phyloP scores from a whole-genome alignment of 2,797 vertebrate genomes.

The Saguinus oedipus region DNA sequence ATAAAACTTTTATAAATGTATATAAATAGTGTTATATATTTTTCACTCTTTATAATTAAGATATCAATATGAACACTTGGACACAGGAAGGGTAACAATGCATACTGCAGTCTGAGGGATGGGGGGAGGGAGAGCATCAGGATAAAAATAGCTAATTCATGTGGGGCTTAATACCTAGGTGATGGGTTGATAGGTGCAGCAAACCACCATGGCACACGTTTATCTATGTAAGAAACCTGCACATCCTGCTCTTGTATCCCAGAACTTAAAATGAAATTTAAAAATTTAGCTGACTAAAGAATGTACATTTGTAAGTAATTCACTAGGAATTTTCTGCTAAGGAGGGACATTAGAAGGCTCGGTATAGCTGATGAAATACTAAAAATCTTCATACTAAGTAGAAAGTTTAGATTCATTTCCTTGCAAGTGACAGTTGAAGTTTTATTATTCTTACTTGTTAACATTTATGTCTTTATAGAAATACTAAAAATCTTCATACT shows the following conservation, averaged over 20 bases:
- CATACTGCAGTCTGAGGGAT: too few species aligned
- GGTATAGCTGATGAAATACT: neutral
- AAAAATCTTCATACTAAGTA: neutral
- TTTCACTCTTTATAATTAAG: conserved; percentile 26
- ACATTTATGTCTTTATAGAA: neutral
- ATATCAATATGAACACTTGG: neutral
- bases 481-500: neutral
- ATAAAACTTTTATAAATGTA: neutral
- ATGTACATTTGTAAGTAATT: conserved; percentile 9
- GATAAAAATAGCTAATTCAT: too few species aligned
- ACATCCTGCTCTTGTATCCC: neutral
- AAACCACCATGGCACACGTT: too few species aligned
- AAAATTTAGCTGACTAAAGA: neutral
- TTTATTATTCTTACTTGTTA: conserved; percentile 33
- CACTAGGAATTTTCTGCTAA: neutral
- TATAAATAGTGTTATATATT: neutral
- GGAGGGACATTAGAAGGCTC: neutral
- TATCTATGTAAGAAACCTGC: too few species aligned
- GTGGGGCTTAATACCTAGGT: too few species aligned
- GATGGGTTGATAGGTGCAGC: too few species aligned
- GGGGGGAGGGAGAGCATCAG: too few species aligned
- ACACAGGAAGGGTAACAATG: too few species aligned
- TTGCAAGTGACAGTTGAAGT: neutral
- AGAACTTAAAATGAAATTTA: neutral
- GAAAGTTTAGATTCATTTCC: neutral